Evolutionary conservation across 2,888 invertebrate genomes (phyloP).

Genomic region (Dugesia japonica): DNA sequence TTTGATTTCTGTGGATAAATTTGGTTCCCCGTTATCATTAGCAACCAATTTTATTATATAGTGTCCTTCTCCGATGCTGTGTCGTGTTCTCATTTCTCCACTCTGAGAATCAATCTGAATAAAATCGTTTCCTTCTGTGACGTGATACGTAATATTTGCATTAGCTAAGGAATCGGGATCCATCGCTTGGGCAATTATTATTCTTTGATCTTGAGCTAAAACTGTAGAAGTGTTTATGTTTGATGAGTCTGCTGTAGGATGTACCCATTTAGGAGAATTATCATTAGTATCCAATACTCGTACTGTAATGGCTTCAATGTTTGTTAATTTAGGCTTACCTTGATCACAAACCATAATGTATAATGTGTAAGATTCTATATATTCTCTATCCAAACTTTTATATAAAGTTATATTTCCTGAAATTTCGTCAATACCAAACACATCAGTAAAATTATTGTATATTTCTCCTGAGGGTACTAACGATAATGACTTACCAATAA

Average conservation of each 20-base stretch:
- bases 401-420: slow-evolving; percentile 23
- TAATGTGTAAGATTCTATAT: not conserved
- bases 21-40: slow-evolving; percentile 29
- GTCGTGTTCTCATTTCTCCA: slow-evolving; percentile 17
- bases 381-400: slow-evolving; percentile 22
- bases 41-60: slow-evolving; percentile 21
- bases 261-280: slow-evolving; percentile 26
- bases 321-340: slow-evolving; percentile 21
- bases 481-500: not conserved
- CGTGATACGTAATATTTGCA: slow-evolving; percentile 24
- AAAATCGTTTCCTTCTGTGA: not conserved
- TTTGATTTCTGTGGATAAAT: slow-evolving; percentile 9
- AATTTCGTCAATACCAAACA: not conserved
- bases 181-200: slow-evolving; percentile 8
- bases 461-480: not conserved
- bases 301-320: slow-evolving; percentile 15
- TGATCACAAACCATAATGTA: slow-evolving; percentile 23
- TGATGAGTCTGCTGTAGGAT: slow-evolving; percentile 14
- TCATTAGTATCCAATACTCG: slow-evolving; percentile 28
- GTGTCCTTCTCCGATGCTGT: not conserved
- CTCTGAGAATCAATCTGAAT: slow-evolving; percentile 2
- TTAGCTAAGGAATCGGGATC: slow-evolving; percentile 8
- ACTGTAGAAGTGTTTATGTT: slow-evolving; percentile 2
- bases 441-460: not conserved
- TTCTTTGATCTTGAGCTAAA: not conserved